phyloP scores from a whole-genome alignment of 1,140 invertebrate genomes.

The Muscidifurax raptorellus region DNA sequence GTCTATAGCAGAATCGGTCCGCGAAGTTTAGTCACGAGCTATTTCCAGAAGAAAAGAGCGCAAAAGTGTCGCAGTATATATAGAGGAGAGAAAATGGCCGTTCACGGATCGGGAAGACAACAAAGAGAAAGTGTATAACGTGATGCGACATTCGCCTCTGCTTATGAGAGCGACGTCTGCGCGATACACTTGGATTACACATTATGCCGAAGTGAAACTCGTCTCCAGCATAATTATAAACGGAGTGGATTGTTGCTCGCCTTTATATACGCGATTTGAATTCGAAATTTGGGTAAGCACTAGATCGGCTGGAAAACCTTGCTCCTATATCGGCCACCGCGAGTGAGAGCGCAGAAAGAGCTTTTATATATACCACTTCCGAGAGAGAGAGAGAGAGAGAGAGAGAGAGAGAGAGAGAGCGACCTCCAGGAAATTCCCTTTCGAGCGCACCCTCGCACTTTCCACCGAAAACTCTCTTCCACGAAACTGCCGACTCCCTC shows the following conservation, averaged over 20 bases:
- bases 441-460: background rate
- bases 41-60: background rate
- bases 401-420: background rate
- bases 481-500: background rate
- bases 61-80: background rate
- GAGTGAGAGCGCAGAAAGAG: background rate
- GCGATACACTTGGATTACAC: too few relatives aligned
- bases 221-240: too few relatives aligned
- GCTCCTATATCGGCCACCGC: background rate
- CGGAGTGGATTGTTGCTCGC: too few relatives aligned
- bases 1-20: background rate
- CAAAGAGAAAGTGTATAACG: too few relatives aligned
- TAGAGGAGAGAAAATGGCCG: too few relatives aligned
- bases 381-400: background rate
- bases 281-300: background rate
- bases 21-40: background rate
- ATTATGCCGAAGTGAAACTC: too few relatives aligned
- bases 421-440: constrained; percentile 8
- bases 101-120: too few relatives aligned
- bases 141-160: too few relatives aligned
- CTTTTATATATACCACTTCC: background rate
- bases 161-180: too few relatives aligned
- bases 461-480: background rate
- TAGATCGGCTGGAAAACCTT: constrained; percentile 9
- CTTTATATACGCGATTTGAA: background rate